Evolutionary conservation across 2,113 vertebrate species (phyloP).

Genomic region (Elephantulus edwardii): DNA sequence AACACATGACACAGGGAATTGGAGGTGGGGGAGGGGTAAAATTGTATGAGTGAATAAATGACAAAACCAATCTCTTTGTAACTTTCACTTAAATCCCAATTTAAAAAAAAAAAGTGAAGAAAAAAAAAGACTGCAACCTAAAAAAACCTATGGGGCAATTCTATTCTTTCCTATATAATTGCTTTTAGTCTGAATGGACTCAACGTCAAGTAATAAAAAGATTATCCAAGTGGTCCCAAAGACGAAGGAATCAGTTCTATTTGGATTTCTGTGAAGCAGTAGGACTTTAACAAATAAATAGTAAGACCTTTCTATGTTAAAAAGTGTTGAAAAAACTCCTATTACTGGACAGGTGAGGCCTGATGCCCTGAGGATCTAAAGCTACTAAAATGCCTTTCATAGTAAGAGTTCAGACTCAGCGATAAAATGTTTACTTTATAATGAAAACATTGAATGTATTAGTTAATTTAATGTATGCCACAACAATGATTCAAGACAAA

Average conservation of each 20-base stretch:
- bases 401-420: not conserved
- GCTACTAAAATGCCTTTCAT: not conserved
- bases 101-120: too few species aligned
- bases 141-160: too few species aligned
- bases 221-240: not conserved
- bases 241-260: not conserved
- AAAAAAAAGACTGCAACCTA: too few species aligned
- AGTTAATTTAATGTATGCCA: not conserved
- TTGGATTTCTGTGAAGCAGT: not conserved
- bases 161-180: too few species aligned
- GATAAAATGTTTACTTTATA: not conserved
- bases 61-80: too few species aligned
- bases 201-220: not conserved
- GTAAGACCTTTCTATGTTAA: too few species aligned
- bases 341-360: not conserved
- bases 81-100: too few species aligned
- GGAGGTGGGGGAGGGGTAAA: too few species aligned
- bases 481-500: not conserved
- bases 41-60: too few species aligned
- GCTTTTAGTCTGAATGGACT: not conserved
- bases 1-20: too few species aligned
- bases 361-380: not conserved
- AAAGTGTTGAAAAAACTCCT: too few species aligned
- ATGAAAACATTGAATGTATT: not conserved
- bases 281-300: too few species aligned